Conservation (phyloP, 2,888 invertebrate species). For the Kuschelorhynchus macadamiae region DNA sequence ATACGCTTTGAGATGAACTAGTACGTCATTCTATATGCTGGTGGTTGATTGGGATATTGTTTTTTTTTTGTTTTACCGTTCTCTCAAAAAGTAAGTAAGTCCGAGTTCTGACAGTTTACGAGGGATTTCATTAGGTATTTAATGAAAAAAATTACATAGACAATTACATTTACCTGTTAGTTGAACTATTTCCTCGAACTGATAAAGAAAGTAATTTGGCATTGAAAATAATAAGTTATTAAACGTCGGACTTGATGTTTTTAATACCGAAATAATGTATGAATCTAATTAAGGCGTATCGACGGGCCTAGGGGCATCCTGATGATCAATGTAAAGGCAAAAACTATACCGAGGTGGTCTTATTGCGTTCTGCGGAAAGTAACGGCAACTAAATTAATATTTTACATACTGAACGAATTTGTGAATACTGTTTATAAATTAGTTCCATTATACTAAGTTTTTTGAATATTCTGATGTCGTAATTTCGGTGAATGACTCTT, state of each 20-base stretch:
- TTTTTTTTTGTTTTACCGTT: too few relatives aligned
- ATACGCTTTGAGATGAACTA: too few relatives aligned
- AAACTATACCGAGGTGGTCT: slow-evolving; percentile 6
- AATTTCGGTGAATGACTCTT: slow-evolving; percentile 25
- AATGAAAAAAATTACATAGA: too few relatives aligned
- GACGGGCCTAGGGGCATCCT: slow-evolving; percentile 8
- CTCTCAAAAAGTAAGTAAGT: too few relatives aligned
- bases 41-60: too few relatives aligned
- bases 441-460: slow-evolving; percentile 25
- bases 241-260: slow-evolving; percentile 8
- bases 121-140: too few relatives aligned
- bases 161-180: slow-evolving; percentile 10
- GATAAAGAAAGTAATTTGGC: slow-evolving; percentile 17
- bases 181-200: slow-evolving; percentile 17
- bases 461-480: slow-evolving; percentile 7
- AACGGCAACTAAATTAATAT: slow-evolving; percentile 29
- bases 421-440: slow-evolving; percentile 13
- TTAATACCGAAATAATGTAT: slow-evolving; percentile 18
- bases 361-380: slow-evolving; percentile 19
- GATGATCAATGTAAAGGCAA: not conserved
- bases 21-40: too few relatives aligned
- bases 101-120: too few relatives aligned
- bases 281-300: slow-evolving; percentile 4
- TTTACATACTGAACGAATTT: slow-evolving; percentile 15
- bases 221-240: slow-evolving; percentile 22